Base-by-base conservation (phyloP, 2,797 vertebrate species). In the Hydrocynus forskahlii region DNA sequence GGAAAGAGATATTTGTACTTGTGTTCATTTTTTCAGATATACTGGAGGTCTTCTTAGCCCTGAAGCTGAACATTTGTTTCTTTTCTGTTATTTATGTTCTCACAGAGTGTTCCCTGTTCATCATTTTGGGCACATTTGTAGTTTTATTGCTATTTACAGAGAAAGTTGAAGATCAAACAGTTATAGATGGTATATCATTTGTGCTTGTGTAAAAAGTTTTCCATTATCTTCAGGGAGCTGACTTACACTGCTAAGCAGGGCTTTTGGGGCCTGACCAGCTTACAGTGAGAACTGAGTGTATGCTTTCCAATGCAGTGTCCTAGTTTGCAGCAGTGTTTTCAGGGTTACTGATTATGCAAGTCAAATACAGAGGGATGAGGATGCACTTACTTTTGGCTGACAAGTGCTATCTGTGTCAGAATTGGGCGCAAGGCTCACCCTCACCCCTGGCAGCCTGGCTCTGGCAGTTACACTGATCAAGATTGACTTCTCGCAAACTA, bases 391-490 rank as follows among this genome's bases (percentile, higher is more conserved):
- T 67, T 86, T 80, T 83, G 73, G 73, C 75, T 85, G 78, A 83
- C 68, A 62, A 75, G 73, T 81, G 80, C 66, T 76, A 81, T 83
- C 68, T 88, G 75, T 86, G 83, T 85, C 83, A 84, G 81, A 81
- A 81, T 83, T 25, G 74, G 83, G 82, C 80, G 73, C 71, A 84
- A 77, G 79, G 64, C 84, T 75, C 75, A 78, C 86, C 71, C 81
- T 81, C 79, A 85, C 78, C 80, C 71, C 81, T 43, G 52, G 48
- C 79, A 76, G 74, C 78, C 83, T 83, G 45, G 67, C 72, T 73
- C 73, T 82, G 80, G 71, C 85, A 83, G 73, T 81, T 83, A 83
- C 84, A 79, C 79, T 85, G 80, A 89, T 87, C 60, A 72, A 79
- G 75, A 84, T 64, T 86, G 82, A 86, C 84, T 77, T 77, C 75